Base-by-base conservation (phyloP, 2,113 vertebrate genomes). In the Bubo blakistoni region DNA sequence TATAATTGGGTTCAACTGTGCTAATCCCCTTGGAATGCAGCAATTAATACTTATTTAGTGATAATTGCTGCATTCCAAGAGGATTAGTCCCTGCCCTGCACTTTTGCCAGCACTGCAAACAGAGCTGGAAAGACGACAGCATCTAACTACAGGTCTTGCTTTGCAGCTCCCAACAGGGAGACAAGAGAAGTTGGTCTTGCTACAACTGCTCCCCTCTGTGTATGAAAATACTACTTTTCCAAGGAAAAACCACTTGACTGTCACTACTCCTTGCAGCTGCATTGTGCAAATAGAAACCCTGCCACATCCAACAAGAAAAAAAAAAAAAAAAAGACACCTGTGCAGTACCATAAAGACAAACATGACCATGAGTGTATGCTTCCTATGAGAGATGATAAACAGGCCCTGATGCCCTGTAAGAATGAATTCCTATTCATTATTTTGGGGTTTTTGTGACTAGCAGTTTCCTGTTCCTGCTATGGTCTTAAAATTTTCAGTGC, bases 21-120 rank as follows among this genome's bases (percentile, higher is more conserved):
- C 78, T 97, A 98, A 98, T 96, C 96, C 87, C 86, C 61, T 84
- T 44, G 94, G 96, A 95, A 97, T 97, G 94, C 57, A 88, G 91
- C 94, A 97, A 96, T 97, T 97, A 97, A 93, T 91, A 89, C 86
- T 96, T 92, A 93, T 82, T 96, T 95, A 94, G 90, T 90, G 83
- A 77, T 95, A 94, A 97, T 95, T 94, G 92, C 90, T 92, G 86
- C 95, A 96, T 97, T 95, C 96, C 94, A 89, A 94, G 52, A 76
- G 92, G 95, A 97, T 97, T 97, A 97, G 82, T 86, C 87, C 63
- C 49, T 82, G 57, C 88, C 65, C 81, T 72, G 82, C 66, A 69
- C 84, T 94, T 90, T 85, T 94, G 84, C 80, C 91, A 97, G 82
- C 52, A 67, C 5, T 57, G 49, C 84, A 92, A 85, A 74, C 2